Conservation (phyloP, 2,797 vertebrate genomes). For the Oreochromis mossambicus region DNA sequence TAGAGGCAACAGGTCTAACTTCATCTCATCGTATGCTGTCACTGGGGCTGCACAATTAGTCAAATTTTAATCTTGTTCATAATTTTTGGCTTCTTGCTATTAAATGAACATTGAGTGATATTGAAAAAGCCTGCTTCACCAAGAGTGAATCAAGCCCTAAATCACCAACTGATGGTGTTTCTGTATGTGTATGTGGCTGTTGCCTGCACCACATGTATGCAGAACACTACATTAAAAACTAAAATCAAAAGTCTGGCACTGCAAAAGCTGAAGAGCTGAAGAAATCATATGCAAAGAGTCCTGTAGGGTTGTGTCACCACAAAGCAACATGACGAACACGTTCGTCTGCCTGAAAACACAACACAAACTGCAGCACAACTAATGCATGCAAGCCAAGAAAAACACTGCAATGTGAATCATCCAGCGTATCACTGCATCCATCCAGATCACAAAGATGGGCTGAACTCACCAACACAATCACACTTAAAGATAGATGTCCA, state of each 20-base stretch:
- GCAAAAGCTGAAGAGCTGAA: not conserved
- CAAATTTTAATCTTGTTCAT: rapidly evolving
- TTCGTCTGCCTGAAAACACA: not conserved
- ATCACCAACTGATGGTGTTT: not conserved
- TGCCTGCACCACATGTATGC: rapidly evolving
- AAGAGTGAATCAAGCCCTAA: rapidly evolving
- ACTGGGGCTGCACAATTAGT: not conserved
- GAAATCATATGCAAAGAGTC: not conserved
- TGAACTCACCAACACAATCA: not conserved
- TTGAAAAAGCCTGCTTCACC: rapidly evolving
- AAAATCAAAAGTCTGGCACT: rapidly evolving
- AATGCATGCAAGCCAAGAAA: not conserved
- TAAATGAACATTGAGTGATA: not conserved
- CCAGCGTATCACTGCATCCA: not conserved
- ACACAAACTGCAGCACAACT: not conserved
- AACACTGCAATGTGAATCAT: not conserved
- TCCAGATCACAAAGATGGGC: not conserved
- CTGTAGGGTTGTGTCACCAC: rapidly evolving
- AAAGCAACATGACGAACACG: not conserved
- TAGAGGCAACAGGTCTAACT: not conserved
- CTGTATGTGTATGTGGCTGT: not conserved
- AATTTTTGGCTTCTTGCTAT: not conserved
- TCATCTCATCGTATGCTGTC: not conserved
- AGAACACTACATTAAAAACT: not conserved
- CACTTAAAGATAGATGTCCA: rapidly evolving